Percentiles rank a stretch among this genome's conserved stretches.
Conservation (phyloP, 1,140 invertebrate genomes). For the Microplitis demolitor region DNA sequence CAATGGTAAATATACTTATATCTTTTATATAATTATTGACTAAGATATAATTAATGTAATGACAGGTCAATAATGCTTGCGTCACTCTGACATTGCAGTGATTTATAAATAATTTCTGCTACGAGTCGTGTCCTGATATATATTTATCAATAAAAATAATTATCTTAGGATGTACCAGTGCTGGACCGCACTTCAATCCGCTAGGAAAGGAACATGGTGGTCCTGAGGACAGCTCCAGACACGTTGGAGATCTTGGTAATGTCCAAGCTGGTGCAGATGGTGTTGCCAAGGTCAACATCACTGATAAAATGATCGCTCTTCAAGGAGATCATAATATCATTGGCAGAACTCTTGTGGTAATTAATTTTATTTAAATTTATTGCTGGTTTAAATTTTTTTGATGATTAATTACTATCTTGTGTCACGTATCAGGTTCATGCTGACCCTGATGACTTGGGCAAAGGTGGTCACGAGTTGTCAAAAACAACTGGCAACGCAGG, state of each 20-base stretch:
- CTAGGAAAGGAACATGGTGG: slow-evolving; percentile 82
- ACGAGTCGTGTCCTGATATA: neutral
- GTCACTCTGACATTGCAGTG: neutral
- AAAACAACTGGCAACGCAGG: slow-evolving; percentile 97
- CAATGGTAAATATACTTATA: slow-evolving; percentile 64
- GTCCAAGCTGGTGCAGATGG: slow-evolving; percentile 75
- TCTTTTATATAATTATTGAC: neutral
- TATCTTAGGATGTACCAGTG: neutral
- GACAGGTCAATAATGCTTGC: slow-evolving; percentile 2
- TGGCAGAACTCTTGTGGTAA: slow-evolving; percentile 86
- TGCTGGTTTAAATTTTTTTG: neutral
- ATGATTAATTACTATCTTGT: slow-evolving; percentile 16
- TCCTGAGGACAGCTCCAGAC: slow-evolving; percentile 74
- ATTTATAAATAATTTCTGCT: neutral
- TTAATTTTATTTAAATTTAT: neutral
- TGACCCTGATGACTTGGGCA: slow-evolving; percentile 92
- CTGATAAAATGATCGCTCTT: slow-evolving; percentile 76
- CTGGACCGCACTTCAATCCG: slow-evolving; percentile 96
- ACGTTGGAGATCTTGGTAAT: slow-evolving; percentile 94
- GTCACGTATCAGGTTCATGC: slow-evolving; percentile 73
- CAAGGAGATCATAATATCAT: slow-evolving; percentile 80
- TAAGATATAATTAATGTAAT: neutral
- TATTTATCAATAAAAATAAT: neutral
- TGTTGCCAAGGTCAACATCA: slow-evolving; percentile 78
- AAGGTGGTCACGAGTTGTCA: slow-evolving; percentile 91